Percentiles rank a stretch among this genome's conserved stretches.
Evolutionary conservation across 2,888 invertebrate genomes (phyloP).

Genomic region (Gibbula magus): DNA sequence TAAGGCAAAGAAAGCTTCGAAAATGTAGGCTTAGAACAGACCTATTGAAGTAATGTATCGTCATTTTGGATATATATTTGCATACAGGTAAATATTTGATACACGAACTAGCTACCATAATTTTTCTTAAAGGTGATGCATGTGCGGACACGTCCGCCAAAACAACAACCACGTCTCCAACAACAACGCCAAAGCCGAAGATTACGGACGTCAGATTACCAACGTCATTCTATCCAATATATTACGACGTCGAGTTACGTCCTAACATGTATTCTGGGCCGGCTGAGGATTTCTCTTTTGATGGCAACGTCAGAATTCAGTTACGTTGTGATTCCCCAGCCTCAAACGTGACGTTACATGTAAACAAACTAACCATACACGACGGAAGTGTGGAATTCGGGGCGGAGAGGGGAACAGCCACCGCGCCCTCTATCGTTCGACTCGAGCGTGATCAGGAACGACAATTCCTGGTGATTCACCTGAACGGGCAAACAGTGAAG

Average conservation of each 20-base stretch:
- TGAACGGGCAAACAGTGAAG: slow-evolving; percentile 79
- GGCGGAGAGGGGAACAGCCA: slow-evolving; percentile 9
- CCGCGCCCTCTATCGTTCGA: slow-evolving; percentile 33
- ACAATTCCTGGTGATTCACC: slow-evolving; percentile 77
- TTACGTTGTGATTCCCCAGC: slow-evolving; percentile 41
- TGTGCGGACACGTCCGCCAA: no score
- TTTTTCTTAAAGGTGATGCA: no score
- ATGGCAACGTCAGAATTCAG: background rate
- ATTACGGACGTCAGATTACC: slow-evolving; percentile 48
- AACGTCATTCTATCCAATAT: background rate
- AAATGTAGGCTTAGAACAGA: no score
- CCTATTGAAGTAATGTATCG: no score
- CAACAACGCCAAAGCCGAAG: background rate
- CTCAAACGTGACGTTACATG: slow-evolving; percentile 57
- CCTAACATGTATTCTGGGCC: background rate
- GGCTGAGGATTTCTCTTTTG: background rate
- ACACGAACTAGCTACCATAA: no score
- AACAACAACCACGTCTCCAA: background rate
- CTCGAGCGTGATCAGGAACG: slow-evolving; percentile 53
- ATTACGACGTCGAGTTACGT: background rate
- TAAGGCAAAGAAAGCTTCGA: no score
- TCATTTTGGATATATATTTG: no score
- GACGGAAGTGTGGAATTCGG: slow-evolving; percentile 39
- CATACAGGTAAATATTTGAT: no score
- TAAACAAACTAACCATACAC: slow-evolving; percentile 51